A percentile compares a stretch with the other conserved stretches of the same genome.
Conservation (phyloP, 2,113 vertebrate genomes). For the Forbesichthys agassizii region DNA sequence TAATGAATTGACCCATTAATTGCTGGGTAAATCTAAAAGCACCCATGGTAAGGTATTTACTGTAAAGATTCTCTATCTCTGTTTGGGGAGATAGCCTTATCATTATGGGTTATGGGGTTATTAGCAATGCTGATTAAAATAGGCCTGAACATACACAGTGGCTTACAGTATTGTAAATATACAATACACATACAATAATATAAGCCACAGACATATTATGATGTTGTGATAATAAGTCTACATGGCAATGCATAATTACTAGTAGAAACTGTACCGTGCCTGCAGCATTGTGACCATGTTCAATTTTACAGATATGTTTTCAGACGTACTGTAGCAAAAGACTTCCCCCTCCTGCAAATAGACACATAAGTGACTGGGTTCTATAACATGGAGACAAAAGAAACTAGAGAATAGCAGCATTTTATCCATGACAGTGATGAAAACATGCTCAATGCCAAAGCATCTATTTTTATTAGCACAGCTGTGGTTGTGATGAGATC, state of each 20-base stretch:
- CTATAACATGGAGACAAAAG: slow-evolving; percentile 13
- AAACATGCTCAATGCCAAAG: slow-evolving; percentile 45
- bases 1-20: too few species aligned
- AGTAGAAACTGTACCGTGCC: slow-evolving; percentile 23
- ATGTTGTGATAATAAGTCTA: neutral
- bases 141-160: neutral
- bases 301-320: slow-evolving; percentile 31
- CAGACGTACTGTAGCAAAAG: slow-evolving; percentile 1
- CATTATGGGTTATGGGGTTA: too few species aligned
- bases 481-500: slow-evolving; percentile 63
- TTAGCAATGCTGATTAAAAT: slow-evolving; percentile 20
- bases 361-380: slow-evolving; percentile 34
- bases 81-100: too few species aligned
- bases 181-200: too few species aligned
- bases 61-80: too few species aligned
- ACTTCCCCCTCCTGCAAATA: neutral
- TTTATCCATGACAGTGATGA: slow-evolving; percentile 22
- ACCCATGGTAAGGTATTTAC: too few species aligned
- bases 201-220: too few species aligned
- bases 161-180: neutral
- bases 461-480: slow-evolving; percentile 57
- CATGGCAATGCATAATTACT: neutral
- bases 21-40: too few species aligned
- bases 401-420: slow-evolving; percentile 20
- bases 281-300: slow-evolving; percentile 24